Evolutionary conservation across 2,888 invertebrate species (phyloP).

Genomic region (Petrolisthes cinctipes): DNA sequence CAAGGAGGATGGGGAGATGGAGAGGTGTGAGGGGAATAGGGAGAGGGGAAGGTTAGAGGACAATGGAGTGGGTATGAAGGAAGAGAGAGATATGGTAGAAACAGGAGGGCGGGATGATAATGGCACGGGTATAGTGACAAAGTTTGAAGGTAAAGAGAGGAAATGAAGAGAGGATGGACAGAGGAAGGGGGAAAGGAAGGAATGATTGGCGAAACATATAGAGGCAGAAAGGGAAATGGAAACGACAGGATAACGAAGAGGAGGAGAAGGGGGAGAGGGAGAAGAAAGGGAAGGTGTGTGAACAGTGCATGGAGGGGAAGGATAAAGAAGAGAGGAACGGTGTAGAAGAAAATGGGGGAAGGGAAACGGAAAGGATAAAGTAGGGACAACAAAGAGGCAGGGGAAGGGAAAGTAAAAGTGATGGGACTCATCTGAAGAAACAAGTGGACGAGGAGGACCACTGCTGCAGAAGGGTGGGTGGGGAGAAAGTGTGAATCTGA

Average conservation of each 20-base stretch:
- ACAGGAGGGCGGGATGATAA: too few relatives aligned
- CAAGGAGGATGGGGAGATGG: neutral
- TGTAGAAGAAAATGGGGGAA: neutral
- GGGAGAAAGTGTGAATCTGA: neutral
- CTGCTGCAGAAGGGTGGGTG: neutral
- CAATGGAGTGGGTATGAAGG: too few relatives aligned
- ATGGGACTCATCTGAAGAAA: neutral
- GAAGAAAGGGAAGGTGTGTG: neutral
- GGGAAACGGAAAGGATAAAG: neutral
- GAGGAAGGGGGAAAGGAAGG: neutral
- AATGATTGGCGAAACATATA: neutral
- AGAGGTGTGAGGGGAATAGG: too few relatives aligned
- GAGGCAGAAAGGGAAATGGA: neutral
- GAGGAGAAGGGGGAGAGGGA: neutral
- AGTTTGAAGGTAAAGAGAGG: neutral
- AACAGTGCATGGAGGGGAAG: neutral
- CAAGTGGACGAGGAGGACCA: conserved; percentile 6
- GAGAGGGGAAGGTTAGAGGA: too few relatives aligned
- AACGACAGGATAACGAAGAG: neutral
- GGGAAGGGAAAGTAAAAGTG: neutral
- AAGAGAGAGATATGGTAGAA: too few relatives aligned
- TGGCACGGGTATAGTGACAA: neutral
- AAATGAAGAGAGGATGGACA: neutral
- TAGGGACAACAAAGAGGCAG: neutral
- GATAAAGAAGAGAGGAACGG: neutral